These are phyloP conservation scores for Dicrurus megarhynchus DNA, from an alignment of 2,113 vertebrate genomes.

Conservation along the genomic window DNA sequence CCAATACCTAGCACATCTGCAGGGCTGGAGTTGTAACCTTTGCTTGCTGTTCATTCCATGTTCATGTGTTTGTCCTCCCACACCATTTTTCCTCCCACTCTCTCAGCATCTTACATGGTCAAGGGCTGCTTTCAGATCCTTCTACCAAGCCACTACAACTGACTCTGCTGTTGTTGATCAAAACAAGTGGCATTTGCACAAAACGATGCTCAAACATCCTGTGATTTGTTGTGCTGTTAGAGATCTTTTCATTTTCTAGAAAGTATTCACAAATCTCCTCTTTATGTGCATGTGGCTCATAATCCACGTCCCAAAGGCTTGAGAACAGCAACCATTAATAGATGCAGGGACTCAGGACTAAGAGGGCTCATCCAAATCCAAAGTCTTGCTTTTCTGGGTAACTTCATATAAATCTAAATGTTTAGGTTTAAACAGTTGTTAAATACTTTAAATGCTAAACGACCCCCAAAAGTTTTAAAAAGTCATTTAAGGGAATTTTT, in stretches of 20 bases:
- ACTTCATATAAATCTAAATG: not conserved
- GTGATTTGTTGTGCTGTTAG: not conserved
- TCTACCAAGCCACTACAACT: not conserved
- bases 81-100: not conserved
- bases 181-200: not conserved
- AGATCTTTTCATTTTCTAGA: not conserved
- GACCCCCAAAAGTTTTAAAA: not conserved
- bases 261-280: not conserved
- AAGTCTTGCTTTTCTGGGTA: not conserved
- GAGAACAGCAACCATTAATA: not conserved
- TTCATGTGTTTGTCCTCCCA: not conserved
- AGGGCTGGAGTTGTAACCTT: not conserved
- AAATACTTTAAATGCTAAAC: not conserved
- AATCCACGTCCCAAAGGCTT: not conserved
- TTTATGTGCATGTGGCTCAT: not conserved
- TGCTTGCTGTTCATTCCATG: not conserved
- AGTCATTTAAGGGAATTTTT: not conserved
- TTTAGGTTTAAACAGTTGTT: not conserved
- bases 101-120: not conserved
- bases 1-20: not conserved
- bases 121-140: not conserved
- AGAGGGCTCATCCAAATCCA: not conserved
- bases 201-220: not conserved
- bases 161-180: not conserved
- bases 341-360: not conserved